phyloP scores from a whole-genome alignment of 2,888 invertebrate species.

The Yponomeuta plumbellus region DNA sequence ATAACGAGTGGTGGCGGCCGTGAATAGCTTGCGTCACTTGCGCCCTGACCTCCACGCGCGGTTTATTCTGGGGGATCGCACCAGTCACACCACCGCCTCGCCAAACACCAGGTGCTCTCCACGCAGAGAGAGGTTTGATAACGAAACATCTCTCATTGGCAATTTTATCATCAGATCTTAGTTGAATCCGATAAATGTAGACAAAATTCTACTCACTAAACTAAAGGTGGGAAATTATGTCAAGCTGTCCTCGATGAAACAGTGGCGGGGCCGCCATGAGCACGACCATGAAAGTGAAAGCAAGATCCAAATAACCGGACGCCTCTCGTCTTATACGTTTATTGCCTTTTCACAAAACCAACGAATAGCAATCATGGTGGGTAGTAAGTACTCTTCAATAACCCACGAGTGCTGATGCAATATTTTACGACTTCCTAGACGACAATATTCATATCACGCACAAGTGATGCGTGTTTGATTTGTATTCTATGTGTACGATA shows the following conservation, averaged over 20 bases:
- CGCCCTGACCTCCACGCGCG: constrained; percentile 31
- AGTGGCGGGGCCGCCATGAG: not conserved
- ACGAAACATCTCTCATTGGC: too few species aligned
- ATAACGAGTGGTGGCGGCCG: constrained; percentile 26
- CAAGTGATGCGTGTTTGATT: not conserved
- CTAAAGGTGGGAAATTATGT: not conserved
- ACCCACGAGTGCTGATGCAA: not conserved
- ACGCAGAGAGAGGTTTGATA: too few species aligned
- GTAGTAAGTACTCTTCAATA: not conserved
- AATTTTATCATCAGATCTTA: too few species aligned
- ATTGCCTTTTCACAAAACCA: not conserved
- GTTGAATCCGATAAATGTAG: too few species aligned
- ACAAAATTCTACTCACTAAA: too few species aligned
- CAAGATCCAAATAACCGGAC: constrained; percentile 5
- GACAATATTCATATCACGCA: constrained; percentile 1
- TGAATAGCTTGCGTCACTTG: constrained; percentile 26
- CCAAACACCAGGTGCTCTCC: constrained; percentile 11
- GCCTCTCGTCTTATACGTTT: constrained; percentile 4
- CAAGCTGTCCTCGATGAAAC: not conserved
- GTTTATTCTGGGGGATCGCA: constrained; percentile 17
- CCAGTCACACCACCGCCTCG: constrained; percentile 14
- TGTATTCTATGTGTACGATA: not conserved
- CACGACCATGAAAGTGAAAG: constrained; percentile 14
- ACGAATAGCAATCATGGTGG: not conserved
- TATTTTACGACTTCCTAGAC: not conserved